Evolutionary conservation across 2,888 invertebrate genomes (phyloP), one percentile per base, ranked within the genome.

Genomic region (Stomorhina lunata): DNA sequence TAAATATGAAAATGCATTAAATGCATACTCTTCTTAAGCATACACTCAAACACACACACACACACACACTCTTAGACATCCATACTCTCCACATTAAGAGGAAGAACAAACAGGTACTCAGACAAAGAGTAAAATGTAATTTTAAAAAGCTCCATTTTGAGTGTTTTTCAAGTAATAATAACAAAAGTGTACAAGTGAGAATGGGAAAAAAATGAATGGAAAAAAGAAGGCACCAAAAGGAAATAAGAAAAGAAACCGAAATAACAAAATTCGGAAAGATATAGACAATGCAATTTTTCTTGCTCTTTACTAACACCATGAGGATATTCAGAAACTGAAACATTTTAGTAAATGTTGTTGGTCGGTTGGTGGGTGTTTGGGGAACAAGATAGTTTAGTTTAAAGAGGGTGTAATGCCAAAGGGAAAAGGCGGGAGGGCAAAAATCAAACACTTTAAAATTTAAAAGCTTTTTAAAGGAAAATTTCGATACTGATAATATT

Each of bases 1-100:
- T 25, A 55, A 69, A n/a, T n/a, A n/a, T n/a, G n/a, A n/a, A n/a
- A n/a, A 69, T 69, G 79, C 69, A 82, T 59, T 65, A n/a, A 53
- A 61, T 69, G 61, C 59, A 50, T 29, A 57, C 4, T 20, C 40
- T 17, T 76, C 25, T 17, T 7, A 57, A 45, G 61, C 73, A 50
- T 5, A 57, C 77, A 69, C 66, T 76, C 55, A 65, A 69, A 72
- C 81, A 45, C 75, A 63, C 32, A 65, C 20, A 68, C 40, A 25
- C 25, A 61, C 15, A 22, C 5, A 12, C 22, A 40, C 17, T n/a
- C n/a, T n/a, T n/a, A n/a, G n/a, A n/a, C n/a, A n/a, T n/a, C 2
- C 40, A 43, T 27, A 6, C 66, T 43, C 34, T 48, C 57, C 27
- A 10, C 20, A 7, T 17, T 32, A 34, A 68, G 55, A 1, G 12